Evolutionary conservation across 1,140 invertebrate genomes (phyloP), one percentile per base, ranked within the genome.

Genomic region (Drosophila navojoa): DNA sequence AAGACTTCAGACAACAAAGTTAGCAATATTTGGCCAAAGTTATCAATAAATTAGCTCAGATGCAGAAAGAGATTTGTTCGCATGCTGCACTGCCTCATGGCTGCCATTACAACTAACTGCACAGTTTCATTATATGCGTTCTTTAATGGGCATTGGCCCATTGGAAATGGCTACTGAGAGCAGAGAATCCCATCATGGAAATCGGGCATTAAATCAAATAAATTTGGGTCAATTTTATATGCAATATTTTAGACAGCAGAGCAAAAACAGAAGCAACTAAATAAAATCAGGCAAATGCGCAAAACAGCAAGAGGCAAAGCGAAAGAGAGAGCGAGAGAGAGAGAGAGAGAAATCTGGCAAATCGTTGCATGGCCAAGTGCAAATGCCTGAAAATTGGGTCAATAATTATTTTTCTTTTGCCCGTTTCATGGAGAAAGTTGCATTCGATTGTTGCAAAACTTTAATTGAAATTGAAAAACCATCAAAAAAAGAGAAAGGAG

Each of bases 361-460:
- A 38, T 38, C n/a, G 58, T n/a, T n/a, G 35, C n/a, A 13, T 27
- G n/a, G 11, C 42, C 32, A 69, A 62, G 42, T 35, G 44, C 45
- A 66, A 67, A 64, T 50, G 68, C 50, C 16, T 53, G 42, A 35
- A 16, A 82, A 84, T 60, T 79, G 42, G 50, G 64, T 77, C 70
- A 71, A 71, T 68, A 55, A 54, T 66, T 57, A 44, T 47, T 69
- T 62, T 38, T 53, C 13, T 45, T 45, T 45, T 45, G 15, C 11
- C 16, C 25, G 0, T 44, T 60, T 13, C 16, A 52, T 54, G 60
- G 45, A 25, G 29, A 69, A 71, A 71, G 45, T 71, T 67, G 9
- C 58, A 38, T 54, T 69, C 42, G 38, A 5, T 29, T 27, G 47
- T 40, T 61, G 2, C 27, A 13, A 47, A 59, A 59, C 25, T 59